Evolutionary conservation across 2,113 vertebrate genomes (phyloP), one percentile per base, ranked within the genome.

Genomic region (Pholis gunnellus): DNA sequence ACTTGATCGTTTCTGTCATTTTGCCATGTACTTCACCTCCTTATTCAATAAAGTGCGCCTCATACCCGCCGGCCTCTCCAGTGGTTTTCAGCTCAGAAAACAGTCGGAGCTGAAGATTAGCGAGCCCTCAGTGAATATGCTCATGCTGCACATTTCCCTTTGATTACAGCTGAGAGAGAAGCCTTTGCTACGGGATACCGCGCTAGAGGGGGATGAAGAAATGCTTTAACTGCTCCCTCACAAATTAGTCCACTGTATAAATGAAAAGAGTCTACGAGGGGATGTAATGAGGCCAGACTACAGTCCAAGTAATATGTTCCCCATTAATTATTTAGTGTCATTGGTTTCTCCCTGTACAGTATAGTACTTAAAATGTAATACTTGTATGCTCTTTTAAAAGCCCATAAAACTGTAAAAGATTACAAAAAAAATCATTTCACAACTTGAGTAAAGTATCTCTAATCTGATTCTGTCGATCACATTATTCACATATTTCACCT

Each of bases 141-240:
- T 88, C 82, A 72, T 88, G 73, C 68, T 85, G 83, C 87, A 86
- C 78, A 87, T 90, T 92, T 73, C 78, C 48, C 81, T 92, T 87
- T 92, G 77, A 91, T 85, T 88, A 79, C 70, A 89, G 70, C 52
- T 52, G n/a, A 48, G 79, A 67, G 72, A 75, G 52, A 61, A 79
- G 63, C 66, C 78, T 74, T 72, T 78, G 73, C 84, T 85, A 25
- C 73, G 22, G 29, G 63, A 87, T 73, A 6, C 40, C 27, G 76
- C 22, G 71, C 69, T 77, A 31, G 67, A 81, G 79, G 69, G 4
- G 77, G 74, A n/a, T 71, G 68, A 44, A 79, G 72, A 83, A 78
- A 82, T 38, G 61, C 66, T 88, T 88, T 48, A 78, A 89, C 75
- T 72, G 61, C 60, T 88, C 75, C 82, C 84, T 64, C 17, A 66